Conservation (phyloP, 2,888 invertebrate genomes). For the Xestia ashworthii region DNA sequence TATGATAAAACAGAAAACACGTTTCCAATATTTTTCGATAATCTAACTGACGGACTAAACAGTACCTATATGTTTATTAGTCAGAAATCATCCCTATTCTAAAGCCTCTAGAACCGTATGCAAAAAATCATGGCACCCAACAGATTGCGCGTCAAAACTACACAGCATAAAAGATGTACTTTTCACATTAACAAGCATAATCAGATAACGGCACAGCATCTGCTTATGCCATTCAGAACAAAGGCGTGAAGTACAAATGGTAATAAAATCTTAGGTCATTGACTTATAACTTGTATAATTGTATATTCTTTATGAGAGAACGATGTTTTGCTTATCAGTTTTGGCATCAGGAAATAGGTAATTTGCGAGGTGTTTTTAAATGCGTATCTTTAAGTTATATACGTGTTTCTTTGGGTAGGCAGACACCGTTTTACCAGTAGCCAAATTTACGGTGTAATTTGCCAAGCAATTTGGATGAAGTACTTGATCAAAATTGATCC, state of each 20-base stretch:
- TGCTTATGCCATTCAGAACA: constrained; percentile 46
- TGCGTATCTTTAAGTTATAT: constrained; percentile 10
- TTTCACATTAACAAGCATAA: constrained; percentile 20
- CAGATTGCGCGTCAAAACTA: background rate
- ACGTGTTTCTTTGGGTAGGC: background rate
- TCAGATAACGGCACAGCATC: constrained; percentile 47
- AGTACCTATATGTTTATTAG: no score
- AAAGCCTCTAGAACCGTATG: no score
- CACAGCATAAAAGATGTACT: background rate
- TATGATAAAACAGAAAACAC: no score
- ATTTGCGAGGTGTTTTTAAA: constrained; percentile 44
- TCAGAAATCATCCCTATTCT: no score
- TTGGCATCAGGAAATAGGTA: constrained; percentile 46
- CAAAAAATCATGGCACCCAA: background rate
- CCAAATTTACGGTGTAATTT: background rate
- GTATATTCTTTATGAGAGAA: constrained; percentile 39
- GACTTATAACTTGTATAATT: constrained; percentile 57
- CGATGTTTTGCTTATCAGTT: constrained; percentile 41
- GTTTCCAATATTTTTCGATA: no score
- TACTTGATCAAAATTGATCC: background rate
- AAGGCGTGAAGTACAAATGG: constrained; percentile 53
- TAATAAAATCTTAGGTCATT: constrained; percentile 51
- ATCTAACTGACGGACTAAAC: no score
- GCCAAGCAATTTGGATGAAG: background rate
- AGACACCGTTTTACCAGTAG: background rate